Percentiles rank a stretch among this genome's conserved stretches.
Conservation (phyloP, 2,797 vertebrate species). For the Darevskia mixta region DNA sequence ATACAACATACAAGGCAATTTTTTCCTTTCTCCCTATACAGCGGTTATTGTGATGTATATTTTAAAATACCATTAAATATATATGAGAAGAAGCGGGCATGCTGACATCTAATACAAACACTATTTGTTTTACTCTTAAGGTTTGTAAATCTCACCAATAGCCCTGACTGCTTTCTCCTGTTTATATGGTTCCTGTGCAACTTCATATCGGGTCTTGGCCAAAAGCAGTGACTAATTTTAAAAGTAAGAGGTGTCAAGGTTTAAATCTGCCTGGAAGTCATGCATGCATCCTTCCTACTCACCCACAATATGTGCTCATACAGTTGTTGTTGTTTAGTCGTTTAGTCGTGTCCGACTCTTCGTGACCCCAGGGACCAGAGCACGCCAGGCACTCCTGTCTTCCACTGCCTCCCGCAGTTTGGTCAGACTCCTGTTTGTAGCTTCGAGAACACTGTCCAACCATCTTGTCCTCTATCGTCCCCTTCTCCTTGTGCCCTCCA, state of each 20-base stretch:
- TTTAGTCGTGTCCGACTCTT: no score
- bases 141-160: slow-evolving; percentile 9
- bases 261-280: not conserved
- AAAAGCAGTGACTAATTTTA: not conserved
- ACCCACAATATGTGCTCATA: not conserved
- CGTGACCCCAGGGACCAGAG: no score
- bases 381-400: no score
- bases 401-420: no score
- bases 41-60: not conserved
- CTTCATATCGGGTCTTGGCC: not conserved
- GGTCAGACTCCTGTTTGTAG: no score
- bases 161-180: not conserved
- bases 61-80: slow-evolving; percentile 42
- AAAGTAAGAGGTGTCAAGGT: not conserved
- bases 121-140: slow-evolving; percentile 22
- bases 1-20: not conserved
- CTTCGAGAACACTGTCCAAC: no score
- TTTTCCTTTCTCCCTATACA: not conserved
- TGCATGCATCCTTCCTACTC: not conserved
- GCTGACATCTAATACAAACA: slow-evolving; percentile 32
- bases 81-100: not conserved
- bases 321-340: no score
- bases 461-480: no score
- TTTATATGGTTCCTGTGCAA: slow-evolving; percentile 22
- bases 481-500: no score